Percentiles rank a stretch among this genome's conserved stretches.
Evolutionary conservation across 2,113 vertebrate genomes (phyloP).

Genomic region (Lutjanus erythropterus): DNA sequence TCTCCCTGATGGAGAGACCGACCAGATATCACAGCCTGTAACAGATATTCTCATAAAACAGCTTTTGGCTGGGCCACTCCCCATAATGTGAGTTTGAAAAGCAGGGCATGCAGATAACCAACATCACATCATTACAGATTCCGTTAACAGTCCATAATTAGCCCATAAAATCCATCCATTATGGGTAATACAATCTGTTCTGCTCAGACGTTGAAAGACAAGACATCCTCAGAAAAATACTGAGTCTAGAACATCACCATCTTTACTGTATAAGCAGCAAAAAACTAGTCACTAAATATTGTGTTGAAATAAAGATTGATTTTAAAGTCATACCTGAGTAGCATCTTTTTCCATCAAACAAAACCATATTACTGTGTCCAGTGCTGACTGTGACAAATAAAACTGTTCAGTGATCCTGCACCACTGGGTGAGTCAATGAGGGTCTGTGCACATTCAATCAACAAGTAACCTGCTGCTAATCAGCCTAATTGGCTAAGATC

Average conservation of each 20-base stretch:
- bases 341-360: slow-evolving; percentile 79
- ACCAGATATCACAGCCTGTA: background rate
- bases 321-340: slow-evolving; percentile 79
- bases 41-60: background rate
- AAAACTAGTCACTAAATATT: background rate
- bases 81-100: background rate
- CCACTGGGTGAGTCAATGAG: slow-evolving; percentile 54
- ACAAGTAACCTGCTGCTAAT: slow-evolving; percentile 73
- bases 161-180: background rate
- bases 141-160: background rate
- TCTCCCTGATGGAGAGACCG: background rate
- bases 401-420: slow-evolving; percentile 55
- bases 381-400: slow-evolving; percentile 61
- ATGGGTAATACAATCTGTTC: background rate
- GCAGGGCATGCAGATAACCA: background rate
- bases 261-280: background rate
- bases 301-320: background rate
- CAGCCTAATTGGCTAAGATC: slow-evolving; percentile 80
- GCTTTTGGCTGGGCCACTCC: background rate
- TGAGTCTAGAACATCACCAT: background rate
- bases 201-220: background rate
- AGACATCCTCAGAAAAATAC: background rate
- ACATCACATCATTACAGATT: background rate
- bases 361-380: slow-evolving; percentile 79
- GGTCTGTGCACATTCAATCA: slow-evolving; percentile 28